Evolutionary conservation across 2,797 vertebrate genomes (phyloP), one percentile per base, ranked within the genome.

Genomic region (Cirrhinus mrigala): DNA sequence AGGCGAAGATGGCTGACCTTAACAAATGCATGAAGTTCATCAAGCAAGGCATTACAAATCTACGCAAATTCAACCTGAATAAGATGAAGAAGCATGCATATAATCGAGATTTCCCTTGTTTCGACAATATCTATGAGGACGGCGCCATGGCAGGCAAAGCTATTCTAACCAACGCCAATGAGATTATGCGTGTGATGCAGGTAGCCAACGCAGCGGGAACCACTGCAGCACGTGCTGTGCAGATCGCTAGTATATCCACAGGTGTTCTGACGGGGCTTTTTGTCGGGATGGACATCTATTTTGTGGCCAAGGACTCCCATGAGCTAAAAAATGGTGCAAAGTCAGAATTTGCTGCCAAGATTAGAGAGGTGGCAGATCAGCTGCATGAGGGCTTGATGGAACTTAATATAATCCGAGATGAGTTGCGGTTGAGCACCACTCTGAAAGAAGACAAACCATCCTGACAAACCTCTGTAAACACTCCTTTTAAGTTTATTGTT

Each of bases 121-220:
- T 95, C 54, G 93, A 77, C 8, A 90, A 88, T 22, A 90, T 96
- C 78, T 96, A 94, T 0, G 94, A 96, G 87, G 96, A 96, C 1
- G 93, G 95, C 0, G 95, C 94, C 89, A 96, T 95, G 95, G 94
- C 91, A 0, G 93, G 95, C 20, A 96, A 96, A 83, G 94, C 95
- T 0, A 92, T 96, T 85, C 92, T 95, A 69, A 88, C 92, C 91
- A 96, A 94, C 1, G 94, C 94, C 37, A 95, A 94, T 0, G 95
- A 96, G 92, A 95, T 96, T 88, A 94, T 95, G 94, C 93, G 94
- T 0, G 93, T 95, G 88, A 93, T 95, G 89, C 95, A 96, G 92
- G 91, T 96, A 0, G 94, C 95, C 80, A 95, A 95, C 1, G 91
- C 93, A 60, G 95, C 95, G 0, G 95, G 96, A 62, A 95, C 94